Conservation (phyloP, 92 coral and sea anemone species). For the Blastomussa wellsi region DNA sequence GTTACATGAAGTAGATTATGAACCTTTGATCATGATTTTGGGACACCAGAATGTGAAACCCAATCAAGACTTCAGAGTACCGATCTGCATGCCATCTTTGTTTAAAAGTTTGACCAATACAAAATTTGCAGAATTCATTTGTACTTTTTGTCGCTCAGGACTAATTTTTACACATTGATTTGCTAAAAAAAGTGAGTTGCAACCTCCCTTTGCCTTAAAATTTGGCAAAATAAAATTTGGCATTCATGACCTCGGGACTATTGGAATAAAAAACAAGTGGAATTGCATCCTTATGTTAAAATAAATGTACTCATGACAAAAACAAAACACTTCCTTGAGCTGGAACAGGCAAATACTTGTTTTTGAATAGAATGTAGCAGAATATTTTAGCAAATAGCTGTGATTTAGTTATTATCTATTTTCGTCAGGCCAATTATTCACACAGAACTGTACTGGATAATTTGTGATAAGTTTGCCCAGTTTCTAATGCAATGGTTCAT, state of each 20-base stretch:
- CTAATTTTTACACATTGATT: too few species aligned
- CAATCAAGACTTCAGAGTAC: not conserved
- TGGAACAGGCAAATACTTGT: not conserved
- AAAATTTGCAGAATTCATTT: too few species aligned
- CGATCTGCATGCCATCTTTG: not conserved
- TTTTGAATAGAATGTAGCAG: too few species aligned
- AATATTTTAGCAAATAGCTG: too few species aligned
- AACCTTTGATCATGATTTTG: not conserved
- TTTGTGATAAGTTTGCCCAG: not conserved
- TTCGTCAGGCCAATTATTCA: not conserved
- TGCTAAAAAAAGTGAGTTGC: not conserved
- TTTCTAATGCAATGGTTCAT: not conserved
- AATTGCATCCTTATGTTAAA: too few species aligned
- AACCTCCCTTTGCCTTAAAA: not conserved
- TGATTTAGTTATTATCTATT: too few species aligned
- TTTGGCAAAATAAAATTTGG: not conserved
- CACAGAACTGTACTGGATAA: not conserved
- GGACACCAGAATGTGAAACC: not conserved
- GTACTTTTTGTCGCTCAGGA: too few species aligned
- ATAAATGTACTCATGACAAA: not conserved
- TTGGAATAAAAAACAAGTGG: too few species aligned
- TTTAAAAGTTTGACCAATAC: not conserved
- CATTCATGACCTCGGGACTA: not conserved
- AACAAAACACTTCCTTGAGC: not conserved
- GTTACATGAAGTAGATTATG: not conserved